Conservation (phyloP, 2,797 vertebrate genomes). For the Chaetophractus vellerosus region DNA sequence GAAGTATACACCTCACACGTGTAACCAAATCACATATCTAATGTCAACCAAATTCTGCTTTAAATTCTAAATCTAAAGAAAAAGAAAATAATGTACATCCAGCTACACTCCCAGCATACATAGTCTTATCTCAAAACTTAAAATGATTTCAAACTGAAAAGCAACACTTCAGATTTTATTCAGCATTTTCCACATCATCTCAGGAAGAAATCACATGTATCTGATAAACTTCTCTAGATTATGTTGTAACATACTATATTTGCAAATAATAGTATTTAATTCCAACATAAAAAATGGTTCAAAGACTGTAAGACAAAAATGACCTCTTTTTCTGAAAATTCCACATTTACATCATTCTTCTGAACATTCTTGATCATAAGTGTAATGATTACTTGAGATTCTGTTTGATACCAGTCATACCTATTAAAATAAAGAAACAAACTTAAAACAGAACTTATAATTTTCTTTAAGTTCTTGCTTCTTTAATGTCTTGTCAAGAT, state of each 20-base stretch:
- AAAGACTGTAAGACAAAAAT: slow-evolving; percentile 67
- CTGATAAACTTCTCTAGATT: background rate
- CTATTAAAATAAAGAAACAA: slow-evolving; percentile 77
- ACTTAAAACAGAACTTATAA: slow-evolving; percentile 47
- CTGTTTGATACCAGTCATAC: slow-evolving; percentile 98
- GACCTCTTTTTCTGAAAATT: slow-evolving; percentile 95
- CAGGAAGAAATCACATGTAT: slow-evolving; percentile 54
- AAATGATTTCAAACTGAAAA: slow-evolving; percentile 56
- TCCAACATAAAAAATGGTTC: slow-evolving; percentile 70
- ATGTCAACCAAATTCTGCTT: slow-evolving; percentile 12
- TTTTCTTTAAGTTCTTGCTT: slow-evolving; percentile 61
- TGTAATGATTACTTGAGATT: slow-evolving; percentile 96
- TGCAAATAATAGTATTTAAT: slow-evolving; percentile 45
- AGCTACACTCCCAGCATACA: background rate
- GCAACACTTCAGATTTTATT: slow-evolving; percentile 27
- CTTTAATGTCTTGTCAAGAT: slow-evolving; percentile 49
- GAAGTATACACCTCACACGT: background rate
- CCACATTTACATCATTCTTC: slow-evolving; percentile 93
- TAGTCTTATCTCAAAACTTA: slow-evolving; percentile 33
- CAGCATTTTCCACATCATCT: slow-evolving; percentile 55
- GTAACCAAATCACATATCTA: slow-evolving; percentile 46
- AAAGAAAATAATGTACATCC: background rate
- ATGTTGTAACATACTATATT: slow-evolving; percentile 29
- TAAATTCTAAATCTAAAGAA: slow-evolving; percentile 46
- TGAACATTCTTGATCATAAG: slow-evolving; percentile 95